phyloP scores from a whole-genome alignment of 2,888 invertebrate species.

The Aporophyla lueneburgensis region DNA sequence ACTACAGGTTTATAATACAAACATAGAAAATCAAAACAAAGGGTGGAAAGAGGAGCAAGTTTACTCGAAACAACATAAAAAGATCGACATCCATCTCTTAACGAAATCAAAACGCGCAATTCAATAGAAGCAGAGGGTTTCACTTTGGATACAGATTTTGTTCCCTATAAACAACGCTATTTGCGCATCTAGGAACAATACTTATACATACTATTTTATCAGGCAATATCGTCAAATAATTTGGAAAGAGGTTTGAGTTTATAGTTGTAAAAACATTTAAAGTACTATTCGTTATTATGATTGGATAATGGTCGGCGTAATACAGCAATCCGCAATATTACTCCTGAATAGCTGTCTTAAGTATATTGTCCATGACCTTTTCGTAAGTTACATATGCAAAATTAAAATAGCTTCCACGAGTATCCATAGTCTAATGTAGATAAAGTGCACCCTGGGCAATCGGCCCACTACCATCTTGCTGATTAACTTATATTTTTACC shows the following conservation, averaged over 20 bases:
- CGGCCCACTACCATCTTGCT: neutral
- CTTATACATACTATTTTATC: conserved; percentile 8
- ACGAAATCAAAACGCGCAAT: conserved; percentile 24
- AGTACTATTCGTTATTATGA: conserved; percentile 7
- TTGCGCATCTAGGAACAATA: neutral
- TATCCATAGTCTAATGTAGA: neutral
- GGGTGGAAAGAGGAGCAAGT: neutral
- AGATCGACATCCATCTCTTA: neutral
- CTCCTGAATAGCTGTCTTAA: neutral
- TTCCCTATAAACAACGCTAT: conserved; percentile 3
- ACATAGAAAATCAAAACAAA: conserved; percentile 7
- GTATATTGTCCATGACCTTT: conserved; percentile 7
- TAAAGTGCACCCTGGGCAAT: conserved; percentile 1
- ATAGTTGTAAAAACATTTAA: conserved; percentile 16
- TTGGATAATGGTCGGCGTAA: conserved; percentile 12
- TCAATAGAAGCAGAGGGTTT: neutral
- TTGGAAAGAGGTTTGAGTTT: conserved; percentile 35
- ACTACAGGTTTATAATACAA: neutral
- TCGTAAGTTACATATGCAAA: neutral
- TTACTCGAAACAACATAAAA: neutral
- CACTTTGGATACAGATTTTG: neutral
- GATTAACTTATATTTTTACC: conserved; percentile 8
- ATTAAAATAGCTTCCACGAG: conserved; percentile 11
- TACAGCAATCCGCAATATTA: conserved; percentile 8
- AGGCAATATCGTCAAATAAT: conserved; percentile 12